These are phyloP conservation scores for Cuniculus paca DNA, from an alignment of 2,797 vertebrate genomes.

Conservation along the genomic window DNA sequence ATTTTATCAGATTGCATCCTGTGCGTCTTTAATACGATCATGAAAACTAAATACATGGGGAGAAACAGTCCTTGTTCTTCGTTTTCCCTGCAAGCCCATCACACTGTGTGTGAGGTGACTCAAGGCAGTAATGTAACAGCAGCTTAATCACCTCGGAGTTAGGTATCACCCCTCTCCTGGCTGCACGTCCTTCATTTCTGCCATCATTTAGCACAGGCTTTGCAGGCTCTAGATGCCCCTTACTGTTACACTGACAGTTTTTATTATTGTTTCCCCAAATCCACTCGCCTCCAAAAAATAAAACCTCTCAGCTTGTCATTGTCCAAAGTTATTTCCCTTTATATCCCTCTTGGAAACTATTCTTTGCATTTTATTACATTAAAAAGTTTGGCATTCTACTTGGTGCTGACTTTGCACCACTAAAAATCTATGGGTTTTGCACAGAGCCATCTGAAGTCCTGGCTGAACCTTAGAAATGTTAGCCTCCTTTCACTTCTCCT, in stretches of 20 bases:
- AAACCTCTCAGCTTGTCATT: neutral
- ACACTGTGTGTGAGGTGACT: neutral
- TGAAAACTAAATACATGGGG: neutral
- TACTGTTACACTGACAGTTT: neutral
- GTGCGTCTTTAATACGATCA: neutral
- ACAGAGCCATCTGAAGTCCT: neutral
- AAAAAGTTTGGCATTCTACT: constrained; percentile 41
- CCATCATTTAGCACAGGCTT: neutral
- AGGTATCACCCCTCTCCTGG: neutral
- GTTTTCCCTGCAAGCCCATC: neutral
- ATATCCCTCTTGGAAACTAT: constrained; percentile 35
- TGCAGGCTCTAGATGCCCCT: neutral
- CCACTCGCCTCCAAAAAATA: neutral
- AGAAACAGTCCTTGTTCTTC: neutral
- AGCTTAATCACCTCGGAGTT: neutral
- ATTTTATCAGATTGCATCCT: neutral
- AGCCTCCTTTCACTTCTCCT: neutral
- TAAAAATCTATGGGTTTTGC: neutral
- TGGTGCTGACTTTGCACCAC: neutral
- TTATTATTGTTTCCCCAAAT: neutral
- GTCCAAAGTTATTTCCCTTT: neutral
- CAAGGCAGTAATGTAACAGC: neutral
- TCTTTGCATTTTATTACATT: constrained; percentile 46
- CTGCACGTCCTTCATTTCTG: neutral
- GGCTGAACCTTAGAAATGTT: neutral